Percentiles rank a stretch among this genome's conserved stretches.
These are phyloP conservation scores for Aldabrachelys gigantea DNA, from an alignment of 2,113 vertebrate species.

Conservation along the genomic window DNA sequence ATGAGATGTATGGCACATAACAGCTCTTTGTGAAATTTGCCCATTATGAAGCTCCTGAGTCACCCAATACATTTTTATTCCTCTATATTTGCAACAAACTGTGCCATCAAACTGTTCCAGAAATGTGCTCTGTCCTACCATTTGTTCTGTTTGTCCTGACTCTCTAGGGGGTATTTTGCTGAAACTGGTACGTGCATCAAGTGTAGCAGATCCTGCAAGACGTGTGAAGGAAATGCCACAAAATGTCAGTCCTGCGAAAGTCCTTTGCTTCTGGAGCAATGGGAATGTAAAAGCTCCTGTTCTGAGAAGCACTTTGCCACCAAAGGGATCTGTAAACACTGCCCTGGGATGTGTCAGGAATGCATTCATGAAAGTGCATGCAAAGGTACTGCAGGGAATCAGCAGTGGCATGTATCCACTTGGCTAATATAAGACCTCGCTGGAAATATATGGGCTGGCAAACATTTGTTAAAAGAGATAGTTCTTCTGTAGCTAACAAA, in stretches of 20 bases:
- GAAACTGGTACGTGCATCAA: slow-evolving; percentile 58
- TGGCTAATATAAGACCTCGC: not conserved
- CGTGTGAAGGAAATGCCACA: slow-evolving; percentile 79
- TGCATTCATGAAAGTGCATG: slow-evolving; percentile 85
- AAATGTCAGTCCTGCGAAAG: slow-evolving; percentile 84
- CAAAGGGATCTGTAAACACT: slow-evolving; percentile 81
- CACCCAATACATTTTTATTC: not conserved
- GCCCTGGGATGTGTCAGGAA: slow-evolving; percentile 82
- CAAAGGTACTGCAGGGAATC: slow-evolving; percentile 77
- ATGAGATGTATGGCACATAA: not conserved
- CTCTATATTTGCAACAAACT: not conserved
- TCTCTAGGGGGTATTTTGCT: slow-evolving; percentile 83
- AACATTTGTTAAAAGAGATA: not conserved
- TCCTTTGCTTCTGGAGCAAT: slow-evolving; percentile 74
- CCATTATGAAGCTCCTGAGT: not conserved
- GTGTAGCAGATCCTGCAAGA: slow-evolving; percentile 83
- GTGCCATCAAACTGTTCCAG: not conserved
- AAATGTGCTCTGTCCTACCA: not conserved
- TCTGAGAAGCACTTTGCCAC: slow-evolving; percentile 77
- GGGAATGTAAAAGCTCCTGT: slow-evolving; percentile 81
- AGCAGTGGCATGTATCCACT: not conserved
- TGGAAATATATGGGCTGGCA: not conserved
- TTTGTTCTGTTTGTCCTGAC: slow-evolving; percentile 5
- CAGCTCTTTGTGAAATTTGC: not conserved
- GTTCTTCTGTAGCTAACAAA: not conserved